Conservation (phyloP, 2,797 vertebrate genomes). For the Mormyrops attenuatus region DNA sequence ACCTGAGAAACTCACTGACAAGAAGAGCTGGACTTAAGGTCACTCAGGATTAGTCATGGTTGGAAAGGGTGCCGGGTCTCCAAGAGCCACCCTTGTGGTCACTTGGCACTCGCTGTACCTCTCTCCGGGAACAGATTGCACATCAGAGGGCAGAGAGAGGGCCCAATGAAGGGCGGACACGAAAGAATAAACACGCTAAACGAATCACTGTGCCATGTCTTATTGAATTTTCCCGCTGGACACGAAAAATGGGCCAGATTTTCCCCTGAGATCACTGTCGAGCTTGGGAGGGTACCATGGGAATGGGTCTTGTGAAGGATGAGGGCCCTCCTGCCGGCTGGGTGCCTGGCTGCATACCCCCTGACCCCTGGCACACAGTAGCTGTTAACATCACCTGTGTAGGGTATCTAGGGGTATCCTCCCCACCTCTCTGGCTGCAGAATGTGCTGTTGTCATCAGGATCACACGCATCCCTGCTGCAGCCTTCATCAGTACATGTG, state of each 20-base stretch:
- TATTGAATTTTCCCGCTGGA: background rate
- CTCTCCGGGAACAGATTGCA: background rate
- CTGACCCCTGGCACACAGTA: slow-evolving; percentile 46
- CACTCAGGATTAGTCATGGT: background rate
- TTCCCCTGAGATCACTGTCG: background rate
- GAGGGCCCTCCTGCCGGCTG: slow-evolving; percentile 38
- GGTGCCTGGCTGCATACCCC: slow-evolving; percentile 41
- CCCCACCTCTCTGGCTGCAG: background rate
- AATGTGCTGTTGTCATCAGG: slow-evolving; percentile 20
- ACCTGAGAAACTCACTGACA: background rate
- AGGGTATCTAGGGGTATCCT: background rate
- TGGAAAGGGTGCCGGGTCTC: background rate
- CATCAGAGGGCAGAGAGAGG: slow-evolving; percentile 19
- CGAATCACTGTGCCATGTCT: background rate
- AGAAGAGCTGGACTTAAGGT: background rate
- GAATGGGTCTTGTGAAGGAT: slow-evolving; percentile 15
- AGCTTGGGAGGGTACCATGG: background rate
- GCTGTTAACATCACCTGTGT: background rate
- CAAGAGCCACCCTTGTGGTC: background rate
- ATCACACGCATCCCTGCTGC: background rate
- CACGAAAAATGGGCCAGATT: background rate
- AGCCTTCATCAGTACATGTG: background rate
- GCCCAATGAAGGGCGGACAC: slow-evolving; percentile 27
- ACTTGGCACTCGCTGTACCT: background rate
- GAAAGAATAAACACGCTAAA: background rate